Evolutionary conservation across 2,113 vertebrate genomes (phyloP).

Genomic region (Cololabis saira): DNA sequence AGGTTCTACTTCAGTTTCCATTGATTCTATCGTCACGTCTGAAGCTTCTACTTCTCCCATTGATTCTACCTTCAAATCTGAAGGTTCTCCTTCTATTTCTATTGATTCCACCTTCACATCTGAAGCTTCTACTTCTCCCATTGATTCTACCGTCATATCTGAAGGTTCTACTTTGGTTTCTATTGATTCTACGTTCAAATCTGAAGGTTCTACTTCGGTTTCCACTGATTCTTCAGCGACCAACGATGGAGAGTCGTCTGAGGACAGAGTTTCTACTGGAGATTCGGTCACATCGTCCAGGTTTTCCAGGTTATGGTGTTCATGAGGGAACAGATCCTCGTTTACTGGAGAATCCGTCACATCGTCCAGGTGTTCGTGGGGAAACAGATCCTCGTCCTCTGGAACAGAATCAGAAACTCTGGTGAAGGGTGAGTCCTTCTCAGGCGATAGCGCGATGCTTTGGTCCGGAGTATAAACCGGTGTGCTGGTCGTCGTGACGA

Average conservation of each 20-base stretch:
- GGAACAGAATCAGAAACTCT: constrained; percentile 65
- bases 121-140: background rate
- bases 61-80: background rate
- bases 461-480: constrained; percentile 14
- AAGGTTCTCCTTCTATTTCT: no score
- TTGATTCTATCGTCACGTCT: background rate
- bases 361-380: constrained; percentile 9
- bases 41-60: background rate
- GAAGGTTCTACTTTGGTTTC: background rate
- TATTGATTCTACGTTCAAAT: no score
- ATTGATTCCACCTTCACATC: background rate
- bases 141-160: background rate
- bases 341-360: constrained; percentile 2
- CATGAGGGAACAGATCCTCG: constrained; percentile 38
- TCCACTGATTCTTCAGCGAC: constrained; percentile 3
- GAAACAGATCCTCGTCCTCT: constrained; percentile 55
- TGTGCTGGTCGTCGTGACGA: constrained; percentile 18
- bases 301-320: no score
- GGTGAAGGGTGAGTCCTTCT: constrained; percentile 79
- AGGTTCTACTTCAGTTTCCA: background rate
- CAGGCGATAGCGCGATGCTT: constrained; percentile 49
- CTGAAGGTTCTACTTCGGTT: constrained; percentile 5
- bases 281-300: constrained; percentile 9
- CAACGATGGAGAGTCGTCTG: background rate
- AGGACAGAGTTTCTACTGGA: background rate